These are phyloP conservation scores for Larimichthys polyactis DNA, from an alignment of 2,113 vertebrate genomes.

Conservation along the genomic window DNA sequence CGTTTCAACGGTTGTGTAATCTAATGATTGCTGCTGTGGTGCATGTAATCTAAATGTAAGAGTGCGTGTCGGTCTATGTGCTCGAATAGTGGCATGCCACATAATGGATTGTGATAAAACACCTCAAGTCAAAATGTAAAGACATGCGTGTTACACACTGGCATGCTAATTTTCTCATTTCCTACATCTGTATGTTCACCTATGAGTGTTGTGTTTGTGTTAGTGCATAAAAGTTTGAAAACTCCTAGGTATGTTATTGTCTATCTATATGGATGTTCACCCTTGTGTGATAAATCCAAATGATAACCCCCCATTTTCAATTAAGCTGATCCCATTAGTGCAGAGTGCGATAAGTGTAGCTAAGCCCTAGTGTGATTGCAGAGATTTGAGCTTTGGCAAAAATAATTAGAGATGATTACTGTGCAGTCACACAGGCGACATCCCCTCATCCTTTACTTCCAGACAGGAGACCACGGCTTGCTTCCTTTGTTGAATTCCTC, in stretches of 20 bases:
- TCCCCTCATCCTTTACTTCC: constrained; percentile 53
- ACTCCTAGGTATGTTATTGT: background rate
- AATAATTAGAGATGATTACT: constrained; percentile 67
- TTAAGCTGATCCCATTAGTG: constrained; percentile 61
- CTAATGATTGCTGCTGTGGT: constrained; percentile 40
- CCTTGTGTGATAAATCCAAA: constrained; percentile 40
- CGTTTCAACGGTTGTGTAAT: constrained; percentile 33
- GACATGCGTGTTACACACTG: background rate
- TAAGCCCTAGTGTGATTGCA: constrained; percentile 51
- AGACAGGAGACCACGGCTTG: constrained; percentile 20
- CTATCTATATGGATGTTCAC: constrained; percentile 1
- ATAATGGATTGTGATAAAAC: background rate
- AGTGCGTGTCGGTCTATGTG: background rate
- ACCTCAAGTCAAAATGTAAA: background rate
- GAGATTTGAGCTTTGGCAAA: constrained; percentile 56
- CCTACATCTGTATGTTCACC: background rate
- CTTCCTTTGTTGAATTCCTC: constrained; percentile 43
- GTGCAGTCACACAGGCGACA: constrained; percentile 38
- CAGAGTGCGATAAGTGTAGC: constrained; percentile 59
- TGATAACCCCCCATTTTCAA: constrained; percentile 51
- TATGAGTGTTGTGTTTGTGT: background rate
- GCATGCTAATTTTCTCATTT: background rate
- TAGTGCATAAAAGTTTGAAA: background rate
- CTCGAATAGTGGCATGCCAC: background rate
- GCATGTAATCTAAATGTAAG: constrained; percentile 2